Evolutionary conservation across 2,113 vertebrate genomes (phyloP), one percentile per base, ranked within the genome.

Genomic region (Oplegnathus fasciatus): DNA sequence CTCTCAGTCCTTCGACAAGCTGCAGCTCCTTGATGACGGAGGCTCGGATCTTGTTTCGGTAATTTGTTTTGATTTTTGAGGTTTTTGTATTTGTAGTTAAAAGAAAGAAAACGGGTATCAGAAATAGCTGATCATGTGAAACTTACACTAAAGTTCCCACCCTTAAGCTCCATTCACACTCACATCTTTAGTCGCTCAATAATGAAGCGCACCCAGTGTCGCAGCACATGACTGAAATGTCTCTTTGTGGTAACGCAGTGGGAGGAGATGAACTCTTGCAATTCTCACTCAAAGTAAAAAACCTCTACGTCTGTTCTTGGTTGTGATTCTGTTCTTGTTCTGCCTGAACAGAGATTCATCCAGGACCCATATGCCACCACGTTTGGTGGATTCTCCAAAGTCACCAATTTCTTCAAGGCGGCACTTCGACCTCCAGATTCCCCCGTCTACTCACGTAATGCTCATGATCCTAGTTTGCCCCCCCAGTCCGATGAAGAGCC

Each of bases 281-380:
- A 0, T 26, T 37, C 40, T 42, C 6, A 9, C 24, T 50, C 13
- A 37, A 37, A 34, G 24, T 75, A 22, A 69, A 60, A 22, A 7
- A 22, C 10, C 2, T 44, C 7, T 24, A 40, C 4, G 18, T 61
- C n/a, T 67, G 37, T 40, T 40, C 34, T 24, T 46, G 9, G 72
- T 61, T 71, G 37, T 73, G 14, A 52, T 48, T 73, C 14, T 40
- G 4, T 61, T 44, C 22, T 44, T 9, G 66, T 9, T 65, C 10
- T 37, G 0, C 17, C 1, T 44, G 1, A 65, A 8, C 92, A 98
- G 97, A 96, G 96, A 77, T 98, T 98, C 32, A 96, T 98, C 79
- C 97, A 97, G 40, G 97, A 98, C 70, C 97, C 97, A 0, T 98
- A 98, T 14, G 96, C 97, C 5, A 97, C 97, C 15, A 98, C 97